These are phyloP conservation scores for Oxyruncus cristatus DNA, from an alignment of 2,113 vertebrate species.

Conservation along the genomic window DNA sequence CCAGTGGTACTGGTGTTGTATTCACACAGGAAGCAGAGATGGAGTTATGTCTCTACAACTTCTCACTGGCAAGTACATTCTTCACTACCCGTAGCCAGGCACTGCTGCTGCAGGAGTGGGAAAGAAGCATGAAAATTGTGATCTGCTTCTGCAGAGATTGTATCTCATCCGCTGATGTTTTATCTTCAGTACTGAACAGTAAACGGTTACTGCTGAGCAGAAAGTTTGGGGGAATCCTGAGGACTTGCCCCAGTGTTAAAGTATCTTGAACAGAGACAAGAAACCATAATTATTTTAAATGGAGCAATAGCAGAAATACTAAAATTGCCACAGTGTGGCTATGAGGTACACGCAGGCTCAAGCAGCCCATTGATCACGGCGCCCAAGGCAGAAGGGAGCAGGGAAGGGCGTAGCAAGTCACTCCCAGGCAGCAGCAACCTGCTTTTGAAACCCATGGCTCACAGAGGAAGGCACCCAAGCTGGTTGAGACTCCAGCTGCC, in stretches of 20 bases:
- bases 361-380: not conserved
- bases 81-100: not conserved
- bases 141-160: not conserved
- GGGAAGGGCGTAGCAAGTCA: not conserved
- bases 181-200: not conserved
- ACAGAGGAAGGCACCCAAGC: rapidly evolving
- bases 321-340: not conserved
- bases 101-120: not conserved
- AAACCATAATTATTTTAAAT: not conserved
- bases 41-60: not conserved
- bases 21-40: not conserved
- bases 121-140: not conserved
- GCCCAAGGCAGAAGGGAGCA: not conserved
- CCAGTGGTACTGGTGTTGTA: not conserved
- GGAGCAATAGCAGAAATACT: not conserved
- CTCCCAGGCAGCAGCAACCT: not conserved
- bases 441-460: not conserved
- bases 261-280: not conserved
- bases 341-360: rapidly evolving
- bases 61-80: not conserved
- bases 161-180: not conserved
- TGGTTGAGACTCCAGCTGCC: not conserved
- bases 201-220: not conserved
- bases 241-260: not conserved
- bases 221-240: not conserved